Base-by-base conservation (phyloP, 2,113 vertebrate species). In the Camelus dromedarius region DNA sequence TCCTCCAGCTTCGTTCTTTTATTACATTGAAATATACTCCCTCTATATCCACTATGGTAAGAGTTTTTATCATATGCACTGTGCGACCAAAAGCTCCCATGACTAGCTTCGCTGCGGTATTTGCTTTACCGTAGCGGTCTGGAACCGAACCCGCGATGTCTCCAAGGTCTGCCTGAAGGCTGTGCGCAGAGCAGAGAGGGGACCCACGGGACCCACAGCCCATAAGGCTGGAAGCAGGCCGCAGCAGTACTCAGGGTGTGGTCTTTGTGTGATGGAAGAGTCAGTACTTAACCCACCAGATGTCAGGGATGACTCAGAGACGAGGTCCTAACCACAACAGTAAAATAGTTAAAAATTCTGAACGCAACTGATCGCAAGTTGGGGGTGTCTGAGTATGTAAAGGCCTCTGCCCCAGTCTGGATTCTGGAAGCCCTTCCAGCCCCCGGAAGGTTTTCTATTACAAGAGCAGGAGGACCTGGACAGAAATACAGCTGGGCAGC, bases 181-280 rank as follows among this genome's bases (percentile, higher is more conserved):
- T 56, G 1, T 22, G 6, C 26, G 10, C 22, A 1, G 4, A 19
- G 12, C 5, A 8, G 30, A 38, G n/a, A 66, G n/a, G 32, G 28
- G 32, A 38, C 24, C 6, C 32, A 0, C 1, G 26, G 28, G 32
- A 38, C 24, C 6, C 32, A 0, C 1, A 54, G 54, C 30, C 42
- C 60, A 8, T 1, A 12, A 5, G 11, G 46, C 30, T 15, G 42
- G 62, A 58, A 32, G 38, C 50, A 14, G 26, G 7, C 0, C 19
- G 48, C 81, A 10, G 16, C 14, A 5, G 0, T 10, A 16, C 4
- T 20, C 13, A 48, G 42, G 2, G 13, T 0, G 6, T 3, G 30
- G 9, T 46, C 24, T 89, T 28, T 42, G 14, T n/a, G 15, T 58
- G 18, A 38, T 1, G 1, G 18, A 35, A 24, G 18, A 20, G 66